Evolutionary conservation across 1,140 invertebrate genomes (phyloP), one percentile per base, ranked within the genome.

Genomic region (Micrasema longulum): DNA sequence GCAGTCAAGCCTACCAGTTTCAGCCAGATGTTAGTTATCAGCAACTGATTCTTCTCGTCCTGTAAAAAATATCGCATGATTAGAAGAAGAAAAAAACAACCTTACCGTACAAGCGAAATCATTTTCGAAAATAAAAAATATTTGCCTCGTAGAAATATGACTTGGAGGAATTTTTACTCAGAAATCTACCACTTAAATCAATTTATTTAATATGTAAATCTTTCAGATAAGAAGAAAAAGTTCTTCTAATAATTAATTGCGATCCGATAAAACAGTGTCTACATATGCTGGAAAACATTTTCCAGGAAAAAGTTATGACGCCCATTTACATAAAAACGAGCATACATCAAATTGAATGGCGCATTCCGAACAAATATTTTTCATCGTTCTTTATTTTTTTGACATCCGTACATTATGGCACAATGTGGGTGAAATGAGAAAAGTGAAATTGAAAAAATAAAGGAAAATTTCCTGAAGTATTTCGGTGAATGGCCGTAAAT

Each of bases 31-130:
- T 95, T 95, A 80, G 93, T 95, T 83, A 95, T 94, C 82, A 95
- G 91, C 85, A 95, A 89, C 88, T 95, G 93, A 88, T 95, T 95
- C 87, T 95, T 95, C 87, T 95, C 94, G 87, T 95, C 93, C 93
- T 95, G 86, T 79, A 87, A 81, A 80, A 76, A 77, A 31, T 31
- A n/a, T n/a, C n/a, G n/a, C n/a, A n/a, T n/a, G n/a, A n/a, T n/a
- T n/a, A n/a, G n/a, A n/a, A n/a, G n/a, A n/a, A n/a, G n/a, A n/a
- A n/a, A n/a, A n/a, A n/a, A n/a, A n/a, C n/a, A n/a, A n/a, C n/a
- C n/a, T n/a, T n/a, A n/a, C n/a, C n/a, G n/a, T n/a, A n/a, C n/a
- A n/a, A n/a, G n/a, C n/a, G n/a, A n/a, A n/a, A n/a, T n/a, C n/a
- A n/a, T n/a, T n/a, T n/a, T n/a, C n/a, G n/a, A n/a, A n/a, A n/a